Conservation (phyloP, 2,113 vertebrate species). For the Megaceryle maxima region DNA sequence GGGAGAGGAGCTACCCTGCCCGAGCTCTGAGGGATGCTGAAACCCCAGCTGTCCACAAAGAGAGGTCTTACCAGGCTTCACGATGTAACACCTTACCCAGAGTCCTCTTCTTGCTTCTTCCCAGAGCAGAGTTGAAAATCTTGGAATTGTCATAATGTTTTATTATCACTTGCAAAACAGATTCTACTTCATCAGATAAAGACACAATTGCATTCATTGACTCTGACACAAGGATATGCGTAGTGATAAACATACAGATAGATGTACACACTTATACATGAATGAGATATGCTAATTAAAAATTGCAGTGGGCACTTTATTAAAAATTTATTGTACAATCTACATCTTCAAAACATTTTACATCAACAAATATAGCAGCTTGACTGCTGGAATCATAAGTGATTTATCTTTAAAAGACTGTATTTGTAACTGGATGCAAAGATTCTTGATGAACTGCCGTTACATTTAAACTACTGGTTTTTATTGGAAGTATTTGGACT, state of each 20-base stretch:
- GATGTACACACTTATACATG: slow-evolving; percentile 70
- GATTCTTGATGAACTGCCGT: slow-evolving; percentile 66
- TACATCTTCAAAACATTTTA: slow-evolving; percentile 75
- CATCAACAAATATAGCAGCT: slow-evolving; percentile 73
- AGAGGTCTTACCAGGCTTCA: slow-evolving; percentile 48
- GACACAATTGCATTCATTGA: slow-evolving; percentile 77
- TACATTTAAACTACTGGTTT: slow-evolving; percentile 65
- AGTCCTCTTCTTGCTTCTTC: slow-evolving; percentile 58
- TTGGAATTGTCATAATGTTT: slow-evolving; percentile 72
- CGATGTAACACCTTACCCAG: neutral
- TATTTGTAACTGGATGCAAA: slow-evolving; percentile 68
- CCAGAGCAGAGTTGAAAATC: slow-evolving; percentile 65
- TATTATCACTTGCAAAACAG: slow-evolving; percentile 75
- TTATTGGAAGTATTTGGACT: slow-evolving; percentile 68
- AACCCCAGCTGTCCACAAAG: slow-evolving; percentile 35
- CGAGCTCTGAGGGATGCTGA: neutral
- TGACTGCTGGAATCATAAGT: slow-evolving; percentile 68
- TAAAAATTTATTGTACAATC: slow-evolving; percentile 81
- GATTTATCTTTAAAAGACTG: slow-evolving; percentile 74
- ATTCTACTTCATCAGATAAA: slow-evolving; percentile 74
- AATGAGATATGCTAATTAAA: slow-evolving; percentile 80
- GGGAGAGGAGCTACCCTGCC: slow-evolving; percentile 17
- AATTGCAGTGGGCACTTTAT: slow-evolving; percentile 77
- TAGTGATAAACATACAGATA: slow-evolving; percentile 72
- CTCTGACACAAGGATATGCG: slow-evolving; percentile 71